Conservation (phyloP, 2,888 invertebrate genomes). For the Volucella inanis region DNA sequence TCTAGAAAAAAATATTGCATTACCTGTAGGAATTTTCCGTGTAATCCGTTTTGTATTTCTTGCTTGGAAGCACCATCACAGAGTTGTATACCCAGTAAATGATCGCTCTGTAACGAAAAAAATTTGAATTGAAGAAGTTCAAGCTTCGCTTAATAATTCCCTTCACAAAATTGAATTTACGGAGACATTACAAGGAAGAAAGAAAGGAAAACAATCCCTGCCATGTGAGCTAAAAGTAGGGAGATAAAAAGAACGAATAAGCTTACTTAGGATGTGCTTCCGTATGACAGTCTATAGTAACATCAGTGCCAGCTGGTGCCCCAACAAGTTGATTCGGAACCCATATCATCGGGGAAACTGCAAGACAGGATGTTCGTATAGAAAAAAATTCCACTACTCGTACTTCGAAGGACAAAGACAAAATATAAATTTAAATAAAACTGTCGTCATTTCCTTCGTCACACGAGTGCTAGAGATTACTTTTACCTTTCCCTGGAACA, state of each 20-base stretch:
- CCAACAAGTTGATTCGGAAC: constrained; percentile 97
- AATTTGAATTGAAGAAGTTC: constrained; percentile 45
- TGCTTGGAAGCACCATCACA: constrained; percentile 94
- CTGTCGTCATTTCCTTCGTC: constrained; percentile 74
- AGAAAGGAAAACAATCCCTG: constrained; percentile 7
- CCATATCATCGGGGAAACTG: constrained; percentile 97
- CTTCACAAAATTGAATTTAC: constrained; percentile 48
- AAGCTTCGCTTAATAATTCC: constrained; percentile 26
- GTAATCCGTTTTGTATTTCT: constrained; percentile 92
- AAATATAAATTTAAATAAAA: constrained; percentile 75
- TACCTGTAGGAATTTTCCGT: constrained; percentile 93
- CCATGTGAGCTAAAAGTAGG: constrained; percentile 42
- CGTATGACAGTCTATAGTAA: constrained; percentile 95
- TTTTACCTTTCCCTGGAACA: constrained; percentile 68
- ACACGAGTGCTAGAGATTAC: constrained; percentile 69
- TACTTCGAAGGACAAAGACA: constrained; percentile 51
- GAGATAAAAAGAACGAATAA: constrained; percentile 54
- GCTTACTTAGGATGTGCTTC: constrained; percentile 91
- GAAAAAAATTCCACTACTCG: constrained; percentile 8
- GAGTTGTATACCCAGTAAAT: constrained; percentile 96
- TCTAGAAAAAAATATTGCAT: constrained; percentile 60
- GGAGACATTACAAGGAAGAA: constrained; percentile 19
- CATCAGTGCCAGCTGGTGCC: constrained; percentile 94
- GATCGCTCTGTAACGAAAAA: constrained; percentile 86
- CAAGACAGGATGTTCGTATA: constrained; percentile 56